These are phyloP conservation scores for Microcebus jonahi DNA, from an alignment of 2,113 vertebrate species.

Conservation along the genomic window DNA sequence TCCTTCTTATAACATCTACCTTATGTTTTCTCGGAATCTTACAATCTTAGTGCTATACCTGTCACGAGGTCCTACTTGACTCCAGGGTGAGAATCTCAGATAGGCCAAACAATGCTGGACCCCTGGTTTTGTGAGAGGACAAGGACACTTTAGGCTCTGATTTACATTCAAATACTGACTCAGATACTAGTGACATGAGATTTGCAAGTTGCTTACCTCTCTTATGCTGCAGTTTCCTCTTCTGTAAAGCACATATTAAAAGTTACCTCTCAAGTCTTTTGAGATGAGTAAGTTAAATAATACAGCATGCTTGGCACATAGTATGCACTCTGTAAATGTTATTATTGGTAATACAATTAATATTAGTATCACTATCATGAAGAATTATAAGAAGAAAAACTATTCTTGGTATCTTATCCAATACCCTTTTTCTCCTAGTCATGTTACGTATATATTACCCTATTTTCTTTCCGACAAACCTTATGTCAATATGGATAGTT, in stretches of 20 bases:
- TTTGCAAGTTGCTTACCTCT: background rate
- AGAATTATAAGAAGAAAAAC: conserved; percentile 21
- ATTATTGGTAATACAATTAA: background rate
- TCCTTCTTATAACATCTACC: background rate
- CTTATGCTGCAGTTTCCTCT: background rate
- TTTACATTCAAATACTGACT: background rate
- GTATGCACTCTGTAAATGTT: background rate
- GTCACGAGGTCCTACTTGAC: background rate
- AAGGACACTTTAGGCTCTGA: background rate
- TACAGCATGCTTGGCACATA: background rate
- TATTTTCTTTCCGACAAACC: background rate
- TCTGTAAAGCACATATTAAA: background rate
- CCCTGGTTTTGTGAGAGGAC: background rate
- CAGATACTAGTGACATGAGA: background rate
- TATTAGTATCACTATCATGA: background rate
- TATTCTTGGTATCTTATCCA: background rate
- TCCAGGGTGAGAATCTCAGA: background rate
- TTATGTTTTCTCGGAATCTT: background rate
- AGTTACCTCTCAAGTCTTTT: background rate
- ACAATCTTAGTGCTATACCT: background rate
- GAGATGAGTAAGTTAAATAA: background rate
- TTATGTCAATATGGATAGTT: background rate
- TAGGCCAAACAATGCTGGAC: background rate
- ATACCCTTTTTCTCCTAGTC: background rate
- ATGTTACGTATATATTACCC: background rate